These are phyloP conservation scores for Herminia tarsipennalis DNA, from an alignment of 2,888 invertebrate genomes.

Conservation along the genomic window DNA sequence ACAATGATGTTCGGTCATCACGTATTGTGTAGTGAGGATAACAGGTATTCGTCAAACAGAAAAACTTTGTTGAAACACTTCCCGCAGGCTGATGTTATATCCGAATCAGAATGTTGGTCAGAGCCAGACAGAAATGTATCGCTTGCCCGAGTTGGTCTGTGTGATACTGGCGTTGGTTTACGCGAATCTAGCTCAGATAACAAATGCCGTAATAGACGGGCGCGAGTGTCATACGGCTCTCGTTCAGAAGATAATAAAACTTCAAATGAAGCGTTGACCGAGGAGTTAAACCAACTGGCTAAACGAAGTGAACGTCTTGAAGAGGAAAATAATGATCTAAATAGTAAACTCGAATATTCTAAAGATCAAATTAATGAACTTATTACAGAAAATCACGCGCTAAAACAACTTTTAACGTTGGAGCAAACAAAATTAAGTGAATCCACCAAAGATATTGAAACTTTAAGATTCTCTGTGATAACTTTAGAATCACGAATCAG, in stretches of 20 bases:
- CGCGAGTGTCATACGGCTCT: conserved; percentile 73
- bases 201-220: conserved; percentile 68
- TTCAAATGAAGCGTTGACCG: conserved; percentile 82
- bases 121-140: conserved; percentile 94
- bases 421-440: conserved; percentile 58
- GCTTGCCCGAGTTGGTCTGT: conserved; percentile 90
- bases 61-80: conserved; percentile 54
- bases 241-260: conserved; percentile 77
- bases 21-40: conserved; percentile 62
- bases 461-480: conserved; percentile 52
- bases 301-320: conserved; percentile 63
- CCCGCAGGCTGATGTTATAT: conserved; percentile 70
- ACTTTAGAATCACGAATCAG: conserved; percentile 60
- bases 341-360: conserved; percentile 69
- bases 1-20: conserved; percentile 82
- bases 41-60: conserved; percentile 48
- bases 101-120: conserved; percentile 94
- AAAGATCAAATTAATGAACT: conserved; percentile 65
- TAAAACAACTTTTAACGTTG: conserved; percentile 54
- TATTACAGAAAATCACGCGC: conserved; percentile 57
- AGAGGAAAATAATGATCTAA: conserved; percentile 72
- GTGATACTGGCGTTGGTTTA: conserved; percentile 62
- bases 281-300: conserved; percentile 78
- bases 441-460: conserved; percentile 58
- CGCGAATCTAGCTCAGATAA: conserved; percentile 66